Evolutionary conservation across 2,113 vertebrate species (phyloP).

Genomic region (Helogale parvula): DNA sequence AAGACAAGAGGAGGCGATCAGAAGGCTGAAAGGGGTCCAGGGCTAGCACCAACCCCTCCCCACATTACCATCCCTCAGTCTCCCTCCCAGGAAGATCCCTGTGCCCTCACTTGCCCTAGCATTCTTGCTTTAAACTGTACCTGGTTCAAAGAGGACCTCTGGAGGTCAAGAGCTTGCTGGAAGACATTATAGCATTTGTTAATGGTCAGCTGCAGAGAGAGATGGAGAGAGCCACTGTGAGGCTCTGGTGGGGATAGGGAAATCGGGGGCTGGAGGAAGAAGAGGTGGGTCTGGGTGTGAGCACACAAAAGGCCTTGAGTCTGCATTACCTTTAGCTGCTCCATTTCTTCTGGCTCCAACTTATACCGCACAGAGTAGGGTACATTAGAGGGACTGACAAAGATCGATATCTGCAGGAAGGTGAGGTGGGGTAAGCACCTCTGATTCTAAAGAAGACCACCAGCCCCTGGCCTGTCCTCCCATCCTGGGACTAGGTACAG

Average conservation of each 20-base stretch:
- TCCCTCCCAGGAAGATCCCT: not conserved
- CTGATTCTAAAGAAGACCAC: not conserved
- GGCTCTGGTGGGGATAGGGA: not conserved
- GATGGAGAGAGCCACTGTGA: not conserved
- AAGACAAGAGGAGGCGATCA: not conserved
- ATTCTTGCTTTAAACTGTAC: not conserved
- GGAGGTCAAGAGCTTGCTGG: slow-evolving; percentile 88
- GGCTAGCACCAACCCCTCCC: not conserved
- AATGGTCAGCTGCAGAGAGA: slow-evolving; percentile 82
- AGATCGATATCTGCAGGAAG: slow-evolving; percentile 70
- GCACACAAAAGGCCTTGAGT: not conserved
- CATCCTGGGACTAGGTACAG: not conserved
- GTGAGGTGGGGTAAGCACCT: not conserved
- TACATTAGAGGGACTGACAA: not conserved
- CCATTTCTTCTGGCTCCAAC: slow-evolving; percentile 59
- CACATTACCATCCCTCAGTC: not conserved
- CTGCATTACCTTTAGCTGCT: slow-evolving; percentile 80
- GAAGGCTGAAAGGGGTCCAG: not conserved
- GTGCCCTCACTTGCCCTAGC: not conserved
- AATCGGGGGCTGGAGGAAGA: not conserved
- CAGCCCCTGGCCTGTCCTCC: not conserved
- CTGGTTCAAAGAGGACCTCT: slow-evolving; percentile 88
- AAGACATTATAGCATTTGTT: slow-evolving; percentile 89
- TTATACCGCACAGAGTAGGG: slow-evolving; percentile 58
- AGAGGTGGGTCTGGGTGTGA: not conserved